Percentiles rank a stretch among this genome's conserved stretches.
These are phyloP conservation scores for Artemisiospiza belli DNA, from an alignment of 2,113 vertebrate species.

Conservation along the genomic window DNA sequence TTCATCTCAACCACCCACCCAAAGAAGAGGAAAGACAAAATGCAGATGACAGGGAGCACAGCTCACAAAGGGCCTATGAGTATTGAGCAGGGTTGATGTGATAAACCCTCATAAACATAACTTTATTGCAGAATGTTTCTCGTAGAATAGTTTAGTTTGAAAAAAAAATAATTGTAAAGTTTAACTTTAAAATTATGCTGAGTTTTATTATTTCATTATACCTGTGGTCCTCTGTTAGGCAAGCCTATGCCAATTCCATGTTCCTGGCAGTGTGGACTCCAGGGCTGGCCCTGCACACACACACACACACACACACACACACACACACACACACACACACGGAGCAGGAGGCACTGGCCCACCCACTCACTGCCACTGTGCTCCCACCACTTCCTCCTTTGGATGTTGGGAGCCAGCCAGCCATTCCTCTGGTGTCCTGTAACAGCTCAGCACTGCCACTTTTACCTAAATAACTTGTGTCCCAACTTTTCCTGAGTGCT, in stretches of 20 bases:
- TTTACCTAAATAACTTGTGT: background rate
- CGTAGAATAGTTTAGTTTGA: background rate
- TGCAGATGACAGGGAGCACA: background rate
- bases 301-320: too few relatives aligned
- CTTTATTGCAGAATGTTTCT: background rate
- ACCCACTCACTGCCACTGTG: background rate
- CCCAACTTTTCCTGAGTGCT: background rate
- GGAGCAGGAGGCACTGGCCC: accelerated
- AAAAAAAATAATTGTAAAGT: background rate
- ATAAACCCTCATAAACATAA: background rate
- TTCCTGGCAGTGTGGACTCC: accelerated
- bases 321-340: too few relatives aligned
- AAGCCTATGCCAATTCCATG: background rate
- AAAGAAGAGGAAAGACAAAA: background rate
- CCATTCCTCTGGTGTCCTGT: background rate
- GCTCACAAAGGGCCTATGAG: background rate
- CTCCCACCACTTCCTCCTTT: background rate
- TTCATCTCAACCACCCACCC: background rate
- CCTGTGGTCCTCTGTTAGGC: accelerated
- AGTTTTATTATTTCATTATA: background rate
- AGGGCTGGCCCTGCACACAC: background rate
- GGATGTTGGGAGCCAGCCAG: background rate
- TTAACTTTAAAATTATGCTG: background rate
- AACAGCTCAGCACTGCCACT: background rate
- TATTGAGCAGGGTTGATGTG: background rate